A percentile compares a stretch with the other conserved stretches of the same genome.
Evolutionary conservation across 2,113 vertebrate genomes (phyloP).

Genomic region (Formicarius rufipectus): DNA sequence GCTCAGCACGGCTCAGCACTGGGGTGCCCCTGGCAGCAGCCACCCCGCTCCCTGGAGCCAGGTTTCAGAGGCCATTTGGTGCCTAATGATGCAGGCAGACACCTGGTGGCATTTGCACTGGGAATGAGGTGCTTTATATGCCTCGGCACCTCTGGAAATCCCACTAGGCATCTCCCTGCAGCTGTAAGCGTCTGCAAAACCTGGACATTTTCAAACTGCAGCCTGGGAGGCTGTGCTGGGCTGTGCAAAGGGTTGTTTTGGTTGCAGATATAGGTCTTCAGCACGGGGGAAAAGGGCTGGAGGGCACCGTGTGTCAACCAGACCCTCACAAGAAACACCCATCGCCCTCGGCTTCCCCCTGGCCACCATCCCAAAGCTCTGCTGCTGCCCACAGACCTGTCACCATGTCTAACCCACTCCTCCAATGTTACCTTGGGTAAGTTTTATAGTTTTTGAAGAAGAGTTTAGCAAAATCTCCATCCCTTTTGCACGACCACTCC

Average conservation of each 20-base stretch:
- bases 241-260: background rate
- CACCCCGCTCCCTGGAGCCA: background rate
- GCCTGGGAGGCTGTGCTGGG: background rate
- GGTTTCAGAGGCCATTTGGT: slow-evolving; percentile 35
- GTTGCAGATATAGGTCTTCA: background rate
- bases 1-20: accelerated
- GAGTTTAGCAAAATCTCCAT: background rate
- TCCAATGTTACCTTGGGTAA: background rate
- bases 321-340: background rate
- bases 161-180: background rate
- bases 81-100: slow-evolving; percentile 50
- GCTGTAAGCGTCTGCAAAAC: background rate
- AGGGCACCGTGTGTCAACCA: background rate
- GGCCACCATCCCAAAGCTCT: background rate
- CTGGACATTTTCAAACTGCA: background rate
- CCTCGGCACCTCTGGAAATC: background rate
- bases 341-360: accelerated
- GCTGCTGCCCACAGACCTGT: background rate
- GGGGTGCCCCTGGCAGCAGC: background rate
- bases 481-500: background rate
- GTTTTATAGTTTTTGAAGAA: background rate
- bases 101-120: slow-evolving; percentile 48
- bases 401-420: background rate
- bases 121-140: slow-evolving; percentile 49
- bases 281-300: background rate